phyloP scores from a whole-genome alignment of 1,140 invertebrate genomes.

The Hylaeus anthracinus region DNA sequence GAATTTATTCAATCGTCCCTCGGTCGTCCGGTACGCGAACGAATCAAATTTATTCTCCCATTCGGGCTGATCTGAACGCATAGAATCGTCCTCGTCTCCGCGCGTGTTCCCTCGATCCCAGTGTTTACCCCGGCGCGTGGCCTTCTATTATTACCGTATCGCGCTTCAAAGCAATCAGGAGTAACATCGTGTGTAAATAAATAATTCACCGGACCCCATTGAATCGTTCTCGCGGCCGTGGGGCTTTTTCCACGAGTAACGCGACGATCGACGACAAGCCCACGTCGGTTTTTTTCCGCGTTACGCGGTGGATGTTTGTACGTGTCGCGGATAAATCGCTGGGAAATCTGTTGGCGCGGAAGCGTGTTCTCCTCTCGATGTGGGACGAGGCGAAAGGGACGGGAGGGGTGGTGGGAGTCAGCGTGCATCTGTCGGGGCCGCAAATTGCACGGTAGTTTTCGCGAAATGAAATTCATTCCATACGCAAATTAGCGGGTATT shows the following conservation, averaged over 20 bases:
- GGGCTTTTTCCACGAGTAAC: slow-evolving; percentile 1
- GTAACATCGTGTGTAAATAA: neutral
- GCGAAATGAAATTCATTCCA: slow-evolving; percentile 59
- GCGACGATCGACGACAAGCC: neutral
- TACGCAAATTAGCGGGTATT: slow-evolving; percentile 52
- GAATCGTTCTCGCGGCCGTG: neutral
- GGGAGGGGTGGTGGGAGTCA: neutral
- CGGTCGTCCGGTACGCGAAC: too few relatives aligned
- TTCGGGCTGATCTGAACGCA: too few relatives aligned
- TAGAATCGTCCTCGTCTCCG: too few relatives aligned
- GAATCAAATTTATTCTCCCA: too few relatives aligned
- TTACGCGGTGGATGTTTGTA: neutral
- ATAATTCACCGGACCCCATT: slow-evolving; percentile 1
- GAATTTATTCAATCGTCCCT: too few relatives aligned
- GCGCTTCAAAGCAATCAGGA: too few relatives aligned
- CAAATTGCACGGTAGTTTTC: slow-evolving; percentile 52
- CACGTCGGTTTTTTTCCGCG: slow-evolving; percentile 2
- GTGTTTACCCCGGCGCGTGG: too few relatives aligned
- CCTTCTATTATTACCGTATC: too few relatives aligned
- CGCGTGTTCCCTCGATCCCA: too few relatives aligned
- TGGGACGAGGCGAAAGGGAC: neutral
- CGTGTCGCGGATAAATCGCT: neutral
- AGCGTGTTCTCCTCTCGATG: neutral
- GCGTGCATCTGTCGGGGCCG: slow-evolving; percentile 18
- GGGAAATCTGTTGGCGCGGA: slow-evolving; percentile 15